Conservation (phyloP, 2,888 invertebrate genomes). For the Parelbella ahira region DNA sequence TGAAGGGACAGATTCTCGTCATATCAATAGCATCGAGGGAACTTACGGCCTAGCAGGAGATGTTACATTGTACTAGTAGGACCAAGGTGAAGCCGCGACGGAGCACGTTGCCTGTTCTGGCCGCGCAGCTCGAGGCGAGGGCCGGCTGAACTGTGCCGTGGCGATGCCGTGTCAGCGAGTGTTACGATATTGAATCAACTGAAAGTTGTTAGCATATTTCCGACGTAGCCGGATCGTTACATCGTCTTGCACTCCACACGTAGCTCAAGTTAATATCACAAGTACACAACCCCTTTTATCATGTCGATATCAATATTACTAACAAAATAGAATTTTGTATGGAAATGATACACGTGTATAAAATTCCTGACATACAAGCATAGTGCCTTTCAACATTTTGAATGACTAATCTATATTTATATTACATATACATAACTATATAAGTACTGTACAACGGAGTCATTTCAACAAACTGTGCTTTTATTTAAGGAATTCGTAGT, state of each 20-base stretch:
- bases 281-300: conserved; percentile 10
- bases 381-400: conserved; percentile 72
- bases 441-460: conserved; percentile 3
- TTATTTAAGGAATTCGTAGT: conserved; percentile 24
- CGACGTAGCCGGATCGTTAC: conserved; percentile 10
- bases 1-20: conserved; percentile 55
- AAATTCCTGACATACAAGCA: conserved; percentile 55
- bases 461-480: conserved; percentile 21
- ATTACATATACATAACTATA: conserved; percentile 31
- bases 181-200: conserved; percentile 3
- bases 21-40: conserved; percentile 67
- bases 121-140: conserved; percentile 4
- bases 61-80: too few relatives aligned
- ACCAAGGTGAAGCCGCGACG: conserved; percentile 36
- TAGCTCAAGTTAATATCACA: conserved; percentile 39
- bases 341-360: conserved; percentile 21
- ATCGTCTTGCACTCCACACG: conserved; percentile 16
- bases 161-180: conserved; percentile 1
- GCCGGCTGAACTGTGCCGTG: conserved; percentile 44
- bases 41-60: conserved; percentile 3
- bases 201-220: conserved; percentile 12
- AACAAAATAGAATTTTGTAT: too few relatives aligned
- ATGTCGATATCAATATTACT: conserved; percentile 12
- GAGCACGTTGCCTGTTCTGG: conserved; percentile 30
- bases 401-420: conserved; percentile 41